Percentiles rank a stretch among this genome's conserved stretches.
Conservation (phyloP, 1,140 invertebrate species). For the Achatina immaculata region DNA sequence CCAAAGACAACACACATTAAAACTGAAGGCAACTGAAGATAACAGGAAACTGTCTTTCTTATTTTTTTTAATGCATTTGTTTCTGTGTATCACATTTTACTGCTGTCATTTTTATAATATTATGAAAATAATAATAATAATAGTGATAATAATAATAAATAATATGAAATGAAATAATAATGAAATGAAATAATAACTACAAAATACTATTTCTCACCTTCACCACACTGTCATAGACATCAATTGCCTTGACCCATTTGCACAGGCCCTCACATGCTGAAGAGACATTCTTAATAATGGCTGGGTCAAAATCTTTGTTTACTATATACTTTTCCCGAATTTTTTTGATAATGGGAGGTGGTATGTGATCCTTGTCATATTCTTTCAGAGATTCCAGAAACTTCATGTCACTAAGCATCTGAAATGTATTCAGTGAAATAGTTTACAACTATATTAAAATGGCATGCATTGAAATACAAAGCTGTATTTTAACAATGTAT, state of each 20-base stretch:
- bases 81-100: too few relatives aligned
- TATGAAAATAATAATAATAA: too few relatives aligned
- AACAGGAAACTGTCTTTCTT: too few relatives aligned
- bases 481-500: too few relatives aligned
- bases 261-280: slow-evolving; percentile 72
- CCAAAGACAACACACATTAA: too few relatives aligned
- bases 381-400: slow-evolving; percentile 73
- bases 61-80: too few relatives aligned
- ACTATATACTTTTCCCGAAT: slow-evolving; percentile 67
- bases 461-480: slow-evolving; percentile 75
- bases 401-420: slow-evolving; percentile 79
- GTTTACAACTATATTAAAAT: slow-evolving; percentile 69
- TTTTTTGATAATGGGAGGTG: slow-evolving; percentile 65
- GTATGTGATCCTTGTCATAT: slow-evolving; percentile 73
- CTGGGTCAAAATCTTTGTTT: slow-evolving; percentile 71
- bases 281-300: slow-evolving; percentile 69
- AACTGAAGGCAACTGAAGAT: too few relatives aligned
- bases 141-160: too few relatives aligned
- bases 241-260: slow-evolving; percentile 70
- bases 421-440: slow-evolving; percentile 78
- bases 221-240: slow-evolving; percentile 69
- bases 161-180: too few relatives aligned
- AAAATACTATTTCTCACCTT: slow-evolving; percentile 57
- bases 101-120: too few relatives aligned
- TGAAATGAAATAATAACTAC: not conserved